Percentiles rank a stretch among this genome's conserved stretches.
Evolutionary conservation across 2,113 vertebrate genomes (phyloP).

Genomic region (Nettapus auritus): DNA sequence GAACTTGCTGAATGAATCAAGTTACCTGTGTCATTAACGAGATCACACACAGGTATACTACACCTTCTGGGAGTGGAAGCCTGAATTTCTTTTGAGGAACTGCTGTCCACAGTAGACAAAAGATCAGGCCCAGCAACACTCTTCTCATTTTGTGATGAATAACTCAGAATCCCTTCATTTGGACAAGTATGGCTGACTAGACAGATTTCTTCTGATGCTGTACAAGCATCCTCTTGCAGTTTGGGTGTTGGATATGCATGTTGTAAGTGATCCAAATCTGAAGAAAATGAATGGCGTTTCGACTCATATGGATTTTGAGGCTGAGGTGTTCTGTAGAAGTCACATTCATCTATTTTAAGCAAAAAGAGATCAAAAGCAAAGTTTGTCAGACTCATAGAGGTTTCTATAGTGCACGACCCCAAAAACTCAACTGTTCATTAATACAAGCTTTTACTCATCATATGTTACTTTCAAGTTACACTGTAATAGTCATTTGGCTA

Average conservation of each 20-base stretch:
- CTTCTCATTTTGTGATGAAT: slow-evolving; percentile 72
- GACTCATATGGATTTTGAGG: slow-evolving; percentile 63
- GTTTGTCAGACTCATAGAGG: background rate
- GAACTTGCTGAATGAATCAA: slow-evolving; percentile 75
- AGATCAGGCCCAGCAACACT: slow-evolving; percentile 90
- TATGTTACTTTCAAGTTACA: background rate
- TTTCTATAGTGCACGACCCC: background rate
- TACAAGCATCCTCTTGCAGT: slow-evolving; percentile 31
- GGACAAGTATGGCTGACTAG: slow-evolving; percentile 29
- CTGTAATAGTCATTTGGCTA: background rate
- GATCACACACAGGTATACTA: slow-evolving; percentile 89
- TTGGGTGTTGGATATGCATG: slow-evolving; percentile 49
- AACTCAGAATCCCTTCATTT: background rate
- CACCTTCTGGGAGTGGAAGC: slow-evolving; percentile 79
- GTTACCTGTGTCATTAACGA: slow-evolving; percentile 88
- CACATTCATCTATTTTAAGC: slow-evolving; percentile 81
- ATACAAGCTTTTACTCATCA: background rate
- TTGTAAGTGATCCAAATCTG: slow-evolving; percentile 72
- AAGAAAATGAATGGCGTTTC: slow-evolving; percentile 67
- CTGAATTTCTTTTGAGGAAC: slow-evolving; percentile 73
- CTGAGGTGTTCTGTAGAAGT: slow-evolving; percentile 74
- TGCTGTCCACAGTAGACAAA: slow-evolving; percentile 86
- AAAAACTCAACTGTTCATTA: background rate
- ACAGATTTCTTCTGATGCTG: slow-evolving; percentile 59
- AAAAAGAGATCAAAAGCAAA: slow-evolving; percentile 16